phyloP scores from a whole-genome alignment of 1,140 invertebrate species.

The Bathynomus jamesi region DNA sequence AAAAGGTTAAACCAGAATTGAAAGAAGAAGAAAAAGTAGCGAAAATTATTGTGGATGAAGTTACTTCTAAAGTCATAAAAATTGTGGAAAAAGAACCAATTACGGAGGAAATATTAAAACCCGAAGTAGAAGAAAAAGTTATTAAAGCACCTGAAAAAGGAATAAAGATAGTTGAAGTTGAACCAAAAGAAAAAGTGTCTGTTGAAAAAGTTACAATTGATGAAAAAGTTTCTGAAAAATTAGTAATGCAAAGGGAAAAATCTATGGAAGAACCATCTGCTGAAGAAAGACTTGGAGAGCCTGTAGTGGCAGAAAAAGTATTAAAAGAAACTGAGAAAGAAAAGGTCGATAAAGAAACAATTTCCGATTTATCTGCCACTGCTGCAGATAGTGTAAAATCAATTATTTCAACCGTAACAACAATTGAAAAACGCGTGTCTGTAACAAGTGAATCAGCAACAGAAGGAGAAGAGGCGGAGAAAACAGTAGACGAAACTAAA shows the following conservation, averaged over 20 bases:
- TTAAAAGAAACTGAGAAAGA: too few species aligned
- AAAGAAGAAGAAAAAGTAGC: not conserved
- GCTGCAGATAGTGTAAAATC: too few species aligned
- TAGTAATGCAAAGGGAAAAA: too few species aligned
- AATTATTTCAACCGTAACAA: too few species aligned
- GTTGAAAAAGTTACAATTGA: not conserved
- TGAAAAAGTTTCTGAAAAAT: not conserved
- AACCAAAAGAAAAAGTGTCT: not conserved
- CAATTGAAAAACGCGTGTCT: too few species aligned
- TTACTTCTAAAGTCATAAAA: not conserved
- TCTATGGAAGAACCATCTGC: too few species aligned
- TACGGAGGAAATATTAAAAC: not conserved
- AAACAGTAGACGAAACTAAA: not conserved
- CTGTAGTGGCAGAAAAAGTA: too few species aligned
- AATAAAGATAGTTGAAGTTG: not conserved
- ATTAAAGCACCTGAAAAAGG: not conserved
- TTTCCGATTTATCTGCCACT: too few species aligned
- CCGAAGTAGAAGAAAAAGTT: constrained; percentile 1
- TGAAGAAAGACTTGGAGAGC: too few species aligned
- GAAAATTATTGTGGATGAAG: not conserved
- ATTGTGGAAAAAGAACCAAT: not conserved
- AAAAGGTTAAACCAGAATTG: not conserved
- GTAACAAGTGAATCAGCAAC: too few species aligned
- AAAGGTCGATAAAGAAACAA: too few species aligned
- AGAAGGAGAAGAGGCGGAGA: too few species aligned